Evolutionary conservation across 53 echinoderm and acorn worm genomes (phyloP).

Genomic region (Astropecten irregularis): DNA sequence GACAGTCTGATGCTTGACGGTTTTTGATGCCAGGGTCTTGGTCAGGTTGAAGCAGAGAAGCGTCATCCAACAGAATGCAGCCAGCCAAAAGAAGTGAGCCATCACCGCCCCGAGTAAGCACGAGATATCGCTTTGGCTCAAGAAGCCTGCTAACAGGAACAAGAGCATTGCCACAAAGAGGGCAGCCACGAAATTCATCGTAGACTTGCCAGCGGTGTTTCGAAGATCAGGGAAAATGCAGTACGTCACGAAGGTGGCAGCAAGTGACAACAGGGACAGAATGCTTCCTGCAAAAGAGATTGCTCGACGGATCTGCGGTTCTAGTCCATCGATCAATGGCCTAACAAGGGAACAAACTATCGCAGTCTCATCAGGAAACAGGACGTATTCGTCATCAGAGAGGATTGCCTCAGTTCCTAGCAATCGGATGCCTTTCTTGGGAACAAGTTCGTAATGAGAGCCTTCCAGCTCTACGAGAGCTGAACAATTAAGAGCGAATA

Average conservation of each 20-base stretch:
- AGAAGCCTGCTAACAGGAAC: slow-evolving; percentile 21
- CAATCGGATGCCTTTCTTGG: not conserved
- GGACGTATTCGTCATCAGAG: not conserved
- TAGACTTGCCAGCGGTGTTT: slow-evolving; percentile 11
- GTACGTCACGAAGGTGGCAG: slow-evolving; percentile 45
- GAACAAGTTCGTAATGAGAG: not conserved
- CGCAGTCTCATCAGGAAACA: not conserved
- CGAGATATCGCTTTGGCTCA: not conserved
- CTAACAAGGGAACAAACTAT: not conserved
- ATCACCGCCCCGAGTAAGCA: slow-evolving; percentile 5
- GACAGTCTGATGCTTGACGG: not conserved
- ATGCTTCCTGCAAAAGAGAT: slow-evolving; percentile 3
- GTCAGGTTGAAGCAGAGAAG: slow-evolving; percentile 4
- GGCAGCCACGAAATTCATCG: slow-evolving; percentile 49
- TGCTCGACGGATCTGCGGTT: slow-evolving; percentile 3
- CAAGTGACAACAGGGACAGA: slow-evolving; percentile 11
- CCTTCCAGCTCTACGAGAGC: not conserved
- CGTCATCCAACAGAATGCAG: slow-evolving; percentile 52
- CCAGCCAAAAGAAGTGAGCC: slow-evolving; percentile 44
- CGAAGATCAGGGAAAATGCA: slow-evolving; percentile 26
- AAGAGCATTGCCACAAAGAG: slow-evolving; percentile 34
- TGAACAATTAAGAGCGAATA: not conserved
- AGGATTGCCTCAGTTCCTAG: not conserved
- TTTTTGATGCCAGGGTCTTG: not conserved
- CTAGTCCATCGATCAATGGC: not conserved